These are phyloP conservation scores for Lagria hirta DNA, from an alignment of 2,888 invertebrate genomes.

Conservation along the genomic window DNA sequence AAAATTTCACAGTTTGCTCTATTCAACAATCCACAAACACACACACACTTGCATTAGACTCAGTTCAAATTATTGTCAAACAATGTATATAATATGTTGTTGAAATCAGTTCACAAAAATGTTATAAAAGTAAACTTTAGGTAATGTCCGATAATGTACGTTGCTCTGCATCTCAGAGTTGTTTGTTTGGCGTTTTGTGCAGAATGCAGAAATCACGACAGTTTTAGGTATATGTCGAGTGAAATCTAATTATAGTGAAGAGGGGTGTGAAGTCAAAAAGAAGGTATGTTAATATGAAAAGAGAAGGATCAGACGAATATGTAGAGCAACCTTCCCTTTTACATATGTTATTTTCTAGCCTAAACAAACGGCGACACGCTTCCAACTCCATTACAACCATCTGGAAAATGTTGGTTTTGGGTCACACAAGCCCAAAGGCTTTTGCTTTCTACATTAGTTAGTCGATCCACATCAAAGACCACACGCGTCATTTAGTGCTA, in stretches of 20 bases:
- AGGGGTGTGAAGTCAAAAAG: conserved; percentile 4
- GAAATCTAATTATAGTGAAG: conserved; percentile 24
- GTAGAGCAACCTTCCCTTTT: conserved; percentile 24
- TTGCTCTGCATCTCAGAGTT: no score
- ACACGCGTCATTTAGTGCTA: conserved; percentile 13
- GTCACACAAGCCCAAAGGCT: conserved; percentile 13
- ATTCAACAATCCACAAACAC: no score
- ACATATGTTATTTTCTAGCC: conserved; percentile 39
- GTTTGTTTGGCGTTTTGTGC: no score
- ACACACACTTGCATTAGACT: no score
- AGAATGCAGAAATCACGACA: no score
- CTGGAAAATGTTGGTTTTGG: conserved; percentile 22
- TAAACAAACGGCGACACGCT: conserved; percentile 37
- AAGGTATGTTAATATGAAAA: conserved; percentile 20
- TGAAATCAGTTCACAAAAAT: no score
- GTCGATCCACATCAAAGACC: conserved; percentile 20
- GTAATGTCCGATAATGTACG: no score
- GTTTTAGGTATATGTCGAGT: no score
- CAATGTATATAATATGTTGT: no score
- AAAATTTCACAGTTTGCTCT: no score
- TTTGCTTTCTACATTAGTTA: conserved; percentile 14
- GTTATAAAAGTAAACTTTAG: no score
- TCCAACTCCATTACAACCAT: conserved; percentile 24
- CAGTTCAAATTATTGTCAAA: no score
- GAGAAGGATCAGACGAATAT: conserved; percentile 11